These are phyloP conservation scores for Gavialis gangeticus DNA, from an alignment of 2,113 vertebrate genomes.

Conservation along the genomic window DNA sequence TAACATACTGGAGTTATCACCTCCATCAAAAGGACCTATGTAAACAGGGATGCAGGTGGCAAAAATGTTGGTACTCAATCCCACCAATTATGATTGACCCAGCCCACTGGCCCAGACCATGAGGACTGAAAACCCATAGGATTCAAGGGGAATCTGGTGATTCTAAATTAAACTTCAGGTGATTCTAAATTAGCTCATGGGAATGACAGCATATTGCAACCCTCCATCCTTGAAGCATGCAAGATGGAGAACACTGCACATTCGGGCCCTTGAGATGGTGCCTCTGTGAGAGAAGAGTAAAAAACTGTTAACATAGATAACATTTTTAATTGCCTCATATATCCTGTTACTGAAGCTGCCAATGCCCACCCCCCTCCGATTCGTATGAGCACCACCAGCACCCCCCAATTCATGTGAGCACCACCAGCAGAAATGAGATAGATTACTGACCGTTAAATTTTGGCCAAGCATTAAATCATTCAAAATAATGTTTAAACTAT, in stretches of 20 bases:
- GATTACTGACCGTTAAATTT: not conserved
- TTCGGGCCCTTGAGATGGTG: not conserved
- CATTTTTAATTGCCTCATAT: not conserved
- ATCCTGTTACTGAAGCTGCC: not conserved
- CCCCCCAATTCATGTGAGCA: not conserved
- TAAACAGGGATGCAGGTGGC: too few relatives aligned
- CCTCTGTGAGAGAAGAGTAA: not conserved
- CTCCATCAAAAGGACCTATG: not conserved
- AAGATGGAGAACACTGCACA: too few relatives aligned
- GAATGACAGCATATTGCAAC: not conserved
- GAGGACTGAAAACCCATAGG: not conserved
- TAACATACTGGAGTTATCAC: too few relatives aligned
- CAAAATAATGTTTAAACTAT: not conserved
- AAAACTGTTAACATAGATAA: not conserved
- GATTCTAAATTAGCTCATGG: not conserved
- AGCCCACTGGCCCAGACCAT: not conserved
- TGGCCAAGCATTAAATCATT: not conserved
- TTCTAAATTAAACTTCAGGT: not conserved
- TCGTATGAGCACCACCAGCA: too few relatives aligned
- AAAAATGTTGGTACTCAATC: not conserved
- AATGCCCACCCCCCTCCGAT: too few relatives aligned
- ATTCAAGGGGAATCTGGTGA: not conserved
- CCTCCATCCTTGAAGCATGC: not conserved
- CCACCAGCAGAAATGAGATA: not conserved
- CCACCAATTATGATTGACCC: not conserved